These are phyloP conservation scores for Thalpophila matura DNA, from an alignment of 2,888 invertebrate species.

Conservation along the genomic window DNA sequence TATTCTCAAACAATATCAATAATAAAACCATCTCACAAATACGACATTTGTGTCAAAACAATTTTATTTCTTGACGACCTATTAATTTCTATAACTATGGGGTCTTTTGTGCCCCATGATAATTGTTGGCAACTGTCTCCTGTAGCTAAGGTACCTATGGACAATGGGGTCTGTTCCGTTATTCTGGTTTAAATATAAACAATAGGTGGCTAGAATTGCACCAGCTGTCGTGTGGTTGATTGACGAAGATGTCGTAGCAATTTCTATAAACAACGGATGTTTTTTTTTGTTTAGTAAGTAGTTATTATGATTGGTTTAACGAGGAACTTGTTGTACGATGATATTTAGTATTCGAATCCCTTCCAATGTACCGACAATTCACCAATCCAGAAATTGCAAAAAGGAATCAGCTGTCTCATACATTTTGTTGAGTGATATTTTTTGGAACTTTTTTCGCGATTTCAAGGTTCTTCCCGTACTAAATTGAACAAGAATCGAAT, in stretches of 20 bases:
- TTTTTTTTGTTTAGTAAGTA: neutral
- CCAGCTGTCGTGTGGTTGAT: constrained; percentile 35
- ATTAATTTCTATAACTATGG: constrained; percentile 58
- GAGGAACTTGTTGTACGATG: too few species aligned
- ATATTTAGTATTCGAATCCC: too few species aligned
- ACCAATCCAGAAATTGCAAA: too few species aligned
- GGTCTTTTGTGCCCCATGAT: constrained; percentile 54
- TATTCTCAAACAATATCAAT: constrained; percentile 1
- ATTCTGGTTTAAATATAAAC: constrained; percentile 41
- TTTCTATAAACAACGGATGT: neutral
- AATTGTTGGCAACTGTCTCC: constrained; percentile 70
- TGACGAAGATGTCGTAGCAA: neutral
- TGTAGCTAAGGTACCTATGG: constrained; percentile 5
- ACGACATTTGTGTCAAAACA: constrained; percentile 39
- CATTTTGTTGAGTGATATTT: too few species aligned
- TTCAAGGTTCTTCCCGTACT: too few species aligned
- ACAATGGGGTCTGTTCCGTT: constrained; percentile 39
- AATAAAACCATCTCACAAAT: constrained; percentile 2
- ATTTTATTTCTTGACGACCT: constrained; percentile 36
- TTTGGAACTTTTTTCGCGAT: too few species aligned
- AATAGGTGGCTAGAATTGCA: constrained; percentile 20
- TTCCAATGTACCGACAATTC: too few species aligned
- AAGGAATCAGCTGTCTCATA: too few species aligned
- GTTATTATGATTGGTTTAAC: too few species aligned
- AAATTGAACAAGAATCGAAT: too few species aligned